phyloP scores from a whole-genome alignment of 2,797 vertebrate species.

The Acanthiza pusilla region DNA sequence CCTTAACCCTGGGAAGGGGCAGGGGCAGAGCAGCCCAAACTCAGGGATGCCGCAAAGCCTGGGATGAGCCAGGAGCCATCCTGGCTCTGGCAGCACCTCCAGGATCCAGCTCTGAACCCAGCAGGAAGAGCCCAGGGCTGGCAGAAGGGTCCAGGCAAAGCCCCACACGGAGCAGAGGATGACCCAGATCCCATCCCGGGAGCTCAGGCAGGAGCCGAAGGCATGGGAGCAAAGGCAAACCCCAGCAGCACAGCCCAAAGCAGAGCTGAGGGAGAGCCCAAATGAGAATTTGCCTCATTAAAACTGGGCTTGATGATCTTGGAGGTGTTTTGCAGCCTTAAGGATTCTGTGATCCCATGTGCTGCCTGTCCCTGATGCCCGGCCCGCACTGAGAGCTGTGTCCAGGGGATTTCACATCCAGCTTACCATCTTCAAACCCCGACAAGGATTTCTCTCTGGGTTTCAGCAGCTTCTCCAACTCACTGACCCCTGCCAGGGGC shows the following conservation, averaged over 20 bases:
- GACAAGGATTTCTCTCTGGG: neutral
- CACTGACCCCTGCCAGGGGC: neutral
- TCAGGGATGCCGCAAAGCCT: neutral
- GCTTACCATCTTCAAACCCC: neutral
- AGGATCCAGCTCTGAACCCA: rapidly evolving
- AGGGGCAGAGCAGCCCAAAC: neutral
- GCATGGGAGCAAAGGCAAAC: too few species aligned
- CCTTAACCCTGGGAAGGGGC: neutral
- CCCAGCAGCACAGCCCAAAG: too few species aligned
- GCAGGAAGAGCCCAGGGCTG: neutral
- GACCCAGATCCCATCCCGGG: neutral
- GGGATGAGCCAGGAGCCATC: neutral
- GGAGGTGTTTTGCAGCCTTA: neutral
- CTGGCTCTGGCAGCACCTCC: neutral
- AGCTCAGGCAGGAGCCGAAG: neutral
- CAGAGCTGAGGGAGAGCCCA: too few species aligned
- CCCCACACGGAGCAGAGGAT: rapidly evolving
- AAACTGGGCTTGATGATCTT: neutral
- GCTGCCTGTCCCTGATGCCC: neutral
- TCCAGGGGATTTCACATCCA: neutral
- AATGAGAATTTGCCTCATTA: neutral
- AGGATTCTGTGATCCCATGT: rapidly evolving
- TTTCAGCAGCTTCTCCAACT: neutral
- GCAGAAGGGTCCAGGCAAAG: neutral
- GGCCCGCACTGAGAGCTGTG: rapidly evolving